Evolutionary conservation across 1,140 invertebrate species (phyloP).

Genomic region (Papilio helenus): DNA sequence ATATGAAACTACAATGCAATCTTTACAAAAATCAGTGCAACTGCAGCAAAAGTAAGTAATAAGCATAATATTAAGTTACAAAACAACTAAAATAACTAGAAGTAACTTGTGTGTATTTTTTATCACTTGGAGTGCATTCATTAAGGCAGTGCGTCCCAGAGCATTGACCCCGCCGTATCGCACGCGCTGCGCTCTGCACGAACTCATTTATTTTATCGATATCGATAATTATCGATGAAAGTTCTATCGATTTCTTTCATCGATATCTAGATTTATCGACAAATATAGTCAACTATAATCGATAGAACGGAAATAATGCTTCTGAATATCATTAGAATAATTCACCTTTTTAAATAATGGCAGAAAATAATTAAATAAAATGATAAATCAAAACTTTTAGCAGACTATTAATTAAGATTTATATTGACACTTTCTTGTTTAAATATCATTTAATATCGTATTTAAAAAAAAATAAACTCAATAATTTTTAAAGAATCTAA

Average conservation of each 20-base stretch:
- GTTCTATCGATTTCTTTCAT: neutral
- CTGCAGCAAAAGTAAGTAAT: neutral
- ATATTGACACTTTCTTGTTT: too few relatives aligned
- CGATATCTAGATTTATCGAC: neutral
- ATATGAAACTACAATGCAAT: neutral
- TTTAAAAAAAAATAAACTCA: too few relatives aligned
- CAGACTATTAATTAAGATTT: too few relatives aligned
- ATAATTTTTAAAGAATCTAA: too few relatives aligned
- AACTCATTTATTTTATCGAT: constrained; percentile 15
- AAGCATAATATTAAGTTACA: neutral
- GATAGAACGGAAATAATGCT: neutral
- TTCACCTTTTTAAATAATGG: too few relatives aligned
- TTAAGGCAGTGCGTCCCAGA: constrained; percentile 25
- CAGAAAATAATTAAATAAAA: too few relatives aligned
- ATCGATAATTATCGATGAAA: constrained; percentile 15
- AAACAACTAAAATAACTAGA: constrained; percentile 21
- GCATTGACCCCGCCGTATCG: constrained; percentile 12
- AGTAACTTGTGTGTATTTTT: constrained; percentile 28
- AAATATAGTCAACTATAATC: neutral
- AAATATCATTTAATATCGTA: too few relatives aligned
- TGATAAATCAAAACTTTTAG: too few relatives aligned
- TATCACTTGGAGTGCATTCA: constrained; percentile 35
- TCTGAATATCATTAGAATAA: neutral
- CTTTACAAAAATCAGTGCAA: neutral
- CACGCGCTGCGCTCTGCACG: constrained; percentile 16